Evolutionary conservation across 2,888 invertebrate genomes (phyloP).

Genomic region (Andrena haemorrhoa): DNA sequence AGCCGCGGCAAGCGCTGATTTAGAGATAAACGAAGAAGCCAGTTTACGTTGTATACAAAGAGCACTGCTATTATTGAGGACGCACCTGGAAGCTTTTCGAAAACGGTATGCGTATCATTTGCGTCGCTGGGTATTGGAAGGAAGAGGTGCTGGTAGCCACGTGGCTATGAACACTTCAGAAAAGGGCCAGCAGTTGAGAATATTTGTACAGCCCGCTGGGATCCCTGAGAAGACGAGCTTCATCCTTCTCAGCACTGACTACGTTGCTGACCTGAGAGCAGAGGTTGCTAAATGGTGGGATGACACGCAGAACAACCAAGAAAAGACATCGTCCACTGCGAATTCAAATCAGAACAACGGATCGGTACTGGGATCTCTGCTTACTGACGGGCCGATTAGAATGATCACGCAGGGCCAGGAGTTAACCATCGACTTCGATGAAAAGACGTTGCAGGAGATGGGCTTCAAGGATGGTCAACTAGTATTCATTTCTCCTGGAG

Average conservation of each 20-base stretch:
- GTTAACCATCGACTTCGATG: conserved; percentile 95
- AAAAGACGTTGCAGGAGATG: conserved; percentile 95
- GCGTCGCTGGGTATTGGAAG: conserved; percentile 95
- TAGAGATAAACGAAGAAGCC: conserved; percentile 88
- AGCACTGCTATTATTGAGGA: conserved; percentile 94
- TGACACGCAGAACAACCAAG: conserved; percentile 82
- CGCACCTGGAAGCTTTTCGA: conserved; percentile 96
- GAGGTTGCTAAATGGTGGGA: conserved; percentile 99
- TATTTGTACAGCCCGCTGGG: conserved; percentile 95
- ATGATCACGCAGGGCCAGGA: conserved; percentile 98
- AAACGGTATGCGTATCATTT: conserved; percentile 95
- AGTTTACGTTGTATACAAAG: conserved; percentile 96
- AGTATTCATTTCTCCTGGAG: conserved; percentile 96
- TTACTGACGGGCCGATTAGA: conserved; percentile 94
- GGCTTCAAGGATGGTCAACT: conserved; percentile 97
- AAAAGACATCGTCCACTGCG: conserved; percentile 70
- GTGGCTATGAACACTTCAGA: conserved; percentile 88
- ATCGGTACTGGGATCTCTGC: conserved; percentile 88
- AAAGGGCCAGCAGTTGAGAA: conserved; percentile 89
- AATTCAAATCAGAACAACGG: conserved; percentile 74
- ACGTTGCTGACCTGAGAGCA: conserved; percentile 95
- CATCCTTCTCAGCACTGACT: conserved; percentile 93
- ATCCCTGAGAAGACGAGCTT: conserved; percentile 93
- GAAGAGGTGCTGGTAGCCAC: conserved; percentile 92
- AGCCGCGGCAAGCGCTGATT: conserved; percentile 92